Percentiles rank a stretch among this genome's conserved stretches.
Conservation (phyloP, 2,113 vertebrate species). For the Centrocercus urophasianus region DNA sequence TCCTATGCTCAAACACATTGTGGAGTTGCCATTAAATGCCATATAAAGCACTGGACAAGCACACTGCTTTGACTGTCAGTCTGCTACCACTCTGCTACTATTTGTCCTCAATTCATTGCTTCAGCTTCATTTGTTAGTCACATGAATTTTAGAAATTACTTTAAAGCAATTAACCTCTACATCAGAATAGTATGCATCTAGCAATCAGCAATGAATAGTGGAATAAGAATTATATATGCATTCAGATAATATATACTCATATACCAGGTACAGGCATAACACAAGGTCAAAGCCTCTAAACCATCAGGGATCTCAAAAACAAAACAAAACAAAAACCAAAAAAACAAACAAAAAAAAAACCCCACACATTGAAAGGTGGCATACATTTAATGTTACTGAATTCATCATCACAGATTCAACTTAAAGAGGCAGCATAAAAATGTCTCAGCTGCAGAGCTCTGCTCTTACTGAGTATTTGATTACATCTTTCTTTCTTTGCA, state of each 20-base stretch:
- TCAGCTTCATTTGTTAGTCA: not conserved
- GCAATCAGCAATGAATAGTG: not conserved
- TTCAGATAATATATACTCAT: not conserved
- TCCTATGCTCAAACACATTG: not conserved
- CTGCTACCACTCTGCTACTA: not conserved
- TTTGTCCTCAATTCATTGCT: not conserved
- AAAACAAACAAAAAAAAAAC: not conserved
- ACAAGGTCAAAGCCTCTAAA: not conserved
- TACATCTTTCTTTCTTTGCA: not conserved
- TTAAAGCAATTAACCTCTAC: not conserved
- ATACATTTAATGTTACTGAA: not conserved
- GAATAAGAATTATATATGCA: not conserved
- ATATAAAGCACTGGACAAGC: not conserved
- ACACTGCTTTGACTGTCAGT: not conserved
- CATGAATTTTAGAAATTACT: not conserved
- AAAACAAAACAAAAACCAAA: not conserved
- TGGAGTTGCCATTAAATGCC: not conserved
- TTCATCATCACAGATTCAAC: not conserved
- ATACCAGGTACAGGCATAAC: not conserved
- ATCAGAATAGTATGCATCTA: not conserved
- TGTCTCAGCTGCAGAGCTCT: not conserved
- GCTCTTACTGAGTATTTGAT: not conserved
- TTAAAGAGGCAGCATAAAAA: not conserved
- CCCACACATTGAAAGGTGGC: fast-evolving
- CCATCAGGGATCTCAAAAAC: not conserved